These are phyloP conservation scores for Bubo scandiacus DNA, from an alignment of 2,113 vertebrate species.

Conservation along the genomic window DNA sequence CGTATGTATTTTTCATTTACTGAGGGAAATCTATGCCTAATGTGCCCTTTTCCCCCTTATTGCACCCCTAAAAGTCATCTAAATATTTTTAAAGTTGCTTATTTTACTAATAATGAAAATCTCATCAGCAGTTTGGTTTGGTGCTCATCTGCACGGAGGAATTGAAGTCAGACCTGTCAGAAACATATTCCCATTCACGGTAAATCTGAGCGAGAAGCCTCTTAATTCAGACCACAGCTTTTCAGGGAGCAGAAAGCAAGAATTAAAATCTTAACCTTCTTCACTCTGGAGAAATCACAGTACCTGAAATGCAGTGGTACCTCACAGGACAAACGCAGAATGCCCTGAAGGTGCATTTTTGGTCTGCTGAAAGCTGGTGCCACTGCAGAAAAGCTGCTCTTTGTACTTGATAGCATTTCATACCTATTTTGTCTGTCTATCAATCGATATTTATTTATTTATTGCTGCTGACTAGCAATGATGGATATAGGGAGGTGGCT, in stretches of 20 bases:
- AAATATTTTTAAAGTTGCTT: not conserved
- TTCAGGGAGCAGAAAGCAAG: not conserved
- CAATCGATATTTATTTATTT: not conserved
- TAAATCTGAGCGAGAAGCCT: not conserved
- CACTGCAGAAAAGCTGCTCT: not conserved
- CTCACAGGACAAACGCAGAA: not conserved
- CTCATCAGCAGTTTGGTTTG: not conserved
- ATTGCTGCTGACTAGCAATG: not conserved
- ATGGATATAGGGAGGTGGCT: not conserved
- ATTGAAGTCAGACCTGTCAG: not conserved
- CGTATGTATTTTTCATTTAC: not conserved
- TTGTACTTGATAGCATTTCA: not conserved
- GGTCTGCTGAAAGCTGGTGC: not conserved
- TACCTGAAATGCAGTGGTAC: not conserved
- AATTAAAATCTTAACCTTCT: not conserved
- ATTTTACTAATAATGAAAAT: not conserved
- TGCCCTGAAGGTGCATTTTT: accelerated
- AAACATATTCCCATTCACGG: not conserved
- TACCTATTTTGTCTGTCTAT: not conserved
- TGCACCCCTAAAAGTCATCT: not conserved
- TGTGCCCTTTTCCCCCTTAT: not conserved
- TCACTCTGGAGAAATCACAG: not conserved
- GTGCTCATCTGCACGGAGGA: not conserved
- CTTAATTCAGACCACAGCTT: not conserved
- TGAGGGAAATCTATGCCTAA: not conserved